Evolutionary conservation across 2,797 vertebrate species (phyloP).

Genomic region (Anguilla megastoma): DNA sequence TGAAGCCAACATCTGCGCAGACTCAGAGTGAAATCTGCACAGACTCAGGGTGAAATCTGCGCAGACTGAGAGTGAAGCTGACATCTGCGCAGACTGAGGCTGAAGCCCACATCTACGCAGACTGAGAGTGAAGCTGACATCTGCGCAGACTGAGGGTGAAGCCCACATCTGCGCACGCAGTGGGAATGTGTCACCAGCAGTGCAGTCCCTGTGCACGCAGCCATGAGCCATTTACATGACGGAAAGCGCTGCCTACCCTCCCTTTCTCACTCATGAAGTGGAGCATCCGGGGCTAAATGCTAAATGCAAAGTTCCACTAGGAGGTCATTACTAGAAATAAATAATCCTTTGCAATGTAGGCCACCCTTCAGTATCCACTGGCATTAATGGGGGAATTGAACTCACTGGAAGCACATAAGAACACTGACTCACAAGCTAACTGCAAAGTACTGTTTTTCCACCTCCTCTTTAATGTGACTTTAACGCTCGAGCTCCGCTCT

Average conservation of each 20-base stretch:
- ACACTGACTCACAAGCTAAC: neutral
- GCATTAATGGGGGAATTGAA: neutral
- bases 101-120: neutral
- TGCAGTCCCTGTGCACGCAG: neutral
- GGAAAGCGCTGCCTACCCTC: neutral
- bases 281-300: neutral
- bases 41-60: neutral
- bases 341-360: neutral
- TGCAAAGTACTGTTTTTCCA: neutral
- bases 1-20: neutral
- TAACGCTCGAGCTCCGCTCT: neutral
- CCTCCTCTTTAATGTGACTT: neutral
- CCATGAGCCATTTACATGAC: neutral
- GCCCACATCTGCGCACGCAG: neutral
- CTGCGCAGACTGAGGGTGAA: neutral
- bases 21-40: neutral
- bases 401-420: neutral
- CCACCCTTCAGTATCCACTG: neutral
- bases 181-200: neutral
- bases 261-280: neutral
- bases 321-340: neutral
- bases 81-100: no score
- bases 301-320: neutral
- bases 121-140: neutral
- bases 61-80: neutral